Evolutionary conservation across 2,113 vertebrate genomes (phyloP).

Genomic region (Chloropsis cyanopogon): DNA sequence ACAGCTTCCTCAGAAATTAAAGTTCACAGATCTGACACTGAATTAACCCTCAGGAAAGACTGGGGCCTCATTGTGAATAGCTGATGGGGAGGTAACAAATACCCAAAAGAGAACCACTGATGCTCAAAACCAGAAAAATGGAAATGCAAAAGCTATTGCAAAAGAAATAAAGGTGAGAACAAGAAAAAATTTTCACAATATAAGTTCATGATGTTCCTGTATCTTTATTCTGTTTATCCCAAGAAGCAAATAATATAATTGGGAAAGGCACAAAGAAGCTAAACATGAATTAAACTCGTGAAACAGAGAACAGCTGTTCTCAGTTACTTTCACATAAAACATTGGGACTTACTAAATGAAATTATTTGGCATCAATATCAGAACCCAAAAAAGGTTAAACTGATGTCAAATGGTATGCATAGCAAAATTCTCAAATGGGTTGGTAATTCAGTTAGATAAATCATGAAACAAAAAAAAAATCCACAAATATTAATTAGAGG

Average conservation of each 20-base stretch:
- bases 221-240: not conserved
- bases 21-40: not conserved
- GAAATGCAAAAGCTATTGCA: not conserved
- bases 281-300: not conserved
- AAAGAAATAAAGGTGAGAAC: not conserved
- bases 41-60: not conserved
- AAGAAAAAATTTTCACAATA: not conserved
- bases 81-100: not conserved
- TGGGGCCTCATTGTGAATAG: not conserved
- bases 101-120: not conserved
- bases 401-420: not conserved
- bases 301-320: not conserved
- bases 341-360: not conserved
- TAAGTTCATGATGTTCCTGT: not conserved
- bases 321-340: not conserved
- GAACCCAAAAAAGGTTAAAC: not conserved
- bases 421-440: not conserved
- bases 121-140: not conserved
- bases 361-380: not conserved
- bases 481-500: not conserved
- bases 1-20: not conserved
- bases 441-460: not conserved
- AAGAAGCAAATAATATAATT: not conserved
- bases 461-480: not conserved
- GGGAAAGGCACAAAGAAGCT: not conserved